Conservation (phyloP, 2,797 vertebrate species). For the Apogon talboti region DNA sequence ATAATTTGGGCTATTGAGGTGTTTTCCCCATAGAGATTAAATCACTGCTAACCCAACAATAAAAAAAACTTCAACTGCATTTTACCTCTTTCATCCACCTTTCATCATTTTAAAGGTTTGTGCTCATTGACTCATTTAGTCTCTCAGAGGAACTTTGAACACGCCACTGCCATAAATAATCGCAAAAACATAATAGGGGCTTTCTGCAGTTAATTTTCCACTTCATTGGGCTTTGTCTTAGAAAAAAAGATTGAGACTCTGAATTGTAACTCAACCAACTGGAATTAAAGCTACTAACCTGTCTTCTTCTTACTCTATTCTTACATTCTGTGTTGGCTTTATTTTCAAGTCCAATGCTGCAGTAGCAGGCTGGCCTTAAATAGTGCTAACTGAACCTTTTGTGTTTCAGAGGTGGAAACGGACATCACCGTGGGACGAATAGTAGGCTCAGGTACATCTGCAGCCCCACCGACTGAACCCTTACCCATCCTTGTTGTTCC, state of each 20-base stretch:
- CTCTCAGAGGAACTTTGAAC: slow-evolving; percentile 30
- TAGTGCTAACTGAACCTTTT: slow-evolving; percentile 78
- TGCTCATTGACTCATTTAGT: slow-evolving; percentile 37
- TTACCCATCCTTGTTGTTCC: slow-evolving; percentile 18
- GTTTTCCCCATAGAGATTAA: slow-evolving; percentile 25
- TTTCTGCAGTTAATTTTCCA: slow-evolving; percentile 65
- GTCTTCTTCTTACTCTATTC: slow-evolving; percentile 20
- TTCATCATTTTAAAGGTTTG: slow-evolving; percentile 22
- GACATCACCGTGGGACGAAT: slow-evolving; percentile 79
- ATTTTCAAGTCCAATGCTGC: slow-evolving; percentile 56
- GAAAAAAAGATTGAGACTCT: slow-evolving; percentile 28
- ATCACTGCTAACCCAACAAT: slow-evolving; percentile 50
- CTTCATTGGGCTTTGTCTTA: slow-evolving; percentile 51
- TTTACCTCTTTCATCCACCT: slow-evolving; percentile 31
- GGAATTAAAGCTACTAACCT: slow-evolving; percentile 66
- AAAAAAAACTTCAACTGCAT: slow-evolving; percentile 23
- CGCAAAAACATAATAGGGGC: slow-evolving; percentile 30
- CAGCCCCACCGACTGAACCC: slow-evolving; percentile 48
- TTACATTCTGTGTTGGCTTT: slow-evolving; percentile 47
- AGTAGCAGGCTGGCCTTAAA: slow-evolving; percentile 41
- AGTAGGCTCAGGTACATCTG: slow-evolving; percentile 83
- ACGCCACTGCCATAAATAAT: slow-evolving; percentile 41
- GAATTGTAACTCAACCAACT: slow-evolving; percentile 45
- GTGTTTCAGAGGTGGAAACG: slow-evolving; percentile 83
- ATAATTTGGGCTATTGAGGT: slow-evolving; percentile 24